phyloP scores from a whole-genome alignment of 2,888 invertebrate genomes.

The Chymomyza caudatula region DNA sequence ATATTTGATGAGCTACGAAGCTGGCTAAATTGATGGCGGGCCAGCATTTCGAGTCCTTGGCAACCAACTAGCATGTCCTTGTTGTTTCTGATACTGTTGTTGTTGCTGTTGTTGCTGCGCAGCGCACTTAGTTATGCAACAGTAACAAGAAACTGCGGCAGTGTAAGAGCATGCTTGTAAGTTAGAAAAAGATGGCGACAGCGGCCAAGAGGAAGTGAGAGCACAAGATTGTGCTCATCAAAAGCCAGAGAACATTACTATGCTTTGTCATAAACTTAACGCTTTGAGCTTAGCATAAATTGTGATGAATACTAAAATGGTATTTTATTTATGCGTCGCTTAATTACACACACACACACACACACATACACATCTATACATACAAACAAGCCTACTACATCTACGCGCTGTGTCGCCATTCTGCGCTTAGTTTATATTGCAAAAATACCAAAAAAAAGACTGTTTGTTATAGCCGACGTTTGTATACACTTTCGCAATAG shows the following conservation, averaged over 20 bases:
- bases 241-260: neutral
- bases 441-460: neutral
- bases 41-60: conserved; percentile 22
- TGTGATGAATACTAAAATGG: conserved; percentile 76
- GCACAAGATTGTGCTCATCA: neutral
- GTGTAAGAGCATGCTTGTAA: neutral
- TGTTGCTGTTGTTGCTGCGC: conserved; percentile 14
- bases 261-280: conserved; percentile 42
- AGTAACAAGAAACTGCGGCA: conserved; percentile 38
- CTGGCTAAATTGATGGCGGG: conserved; percentile 49
- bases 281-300: conserved; percentile 72
- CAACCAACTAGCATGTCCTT: conserved; percentile 1
- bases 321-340: conserved; percentile 71
- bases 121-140: conserved; percentile 48
- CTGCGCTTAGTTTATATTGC: conserved; percentile 1
- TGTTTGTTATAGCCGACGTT: neutral
- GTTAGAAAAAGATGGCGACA: neutral
- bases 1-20: conserved; percentile 75
- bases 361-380: neutral
- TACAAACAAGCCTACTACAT: neutral
- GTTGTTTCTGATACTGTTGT: conserved; percentile 12
- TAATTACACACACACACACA: conserved; percentile 55
- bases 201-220: neutral
- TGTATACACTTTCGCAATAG: neutral
- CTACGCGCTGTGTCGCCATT: conserved; percentile 30